Conservation (phyloP, 1,140 invertebrate genomes). For the Antheraea pernyi region DNA sequence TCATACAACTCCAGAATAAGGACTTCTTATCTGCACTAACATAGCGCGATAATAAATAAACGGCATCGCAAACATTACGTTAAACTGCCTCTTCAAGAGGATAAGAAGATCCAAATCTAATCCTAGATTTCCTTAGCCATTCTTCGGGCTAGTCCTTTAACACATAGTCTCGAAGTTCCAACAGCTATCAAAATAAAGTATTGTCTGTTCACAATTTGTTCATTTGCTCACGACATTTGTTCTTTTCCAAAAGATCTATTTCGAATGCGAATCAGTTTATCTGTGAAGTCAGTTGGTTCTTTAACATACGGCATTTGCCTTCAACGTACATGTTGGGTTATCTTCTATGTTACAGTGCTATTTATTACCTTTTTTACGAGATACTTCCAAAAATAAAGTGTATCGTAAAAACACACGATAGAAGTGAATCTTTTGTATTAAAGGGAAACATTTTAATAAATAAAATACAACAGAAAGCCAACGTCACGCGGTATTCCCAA, state of each 20-base stretch:
- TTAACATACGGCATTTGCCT: not conserved
- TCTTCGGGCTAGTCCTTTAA: constrained; percentile 34
- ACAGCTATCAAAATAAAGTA: constrained; percentile 49
- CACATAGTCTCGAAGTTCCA: constrained; percentile 35
- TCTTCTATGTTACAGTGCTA: too few species aligned
- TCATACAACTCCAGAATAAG: not conserved
- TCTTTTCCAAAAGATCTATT: constrained; percentile 69
- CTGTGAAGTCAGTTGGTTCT: constrained; percentile 36
- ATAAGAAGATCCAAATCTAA: constrained; percentile 23
- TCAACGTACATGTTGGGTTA: not conserved
- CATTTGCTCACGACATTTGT: constrained; percentile 67
- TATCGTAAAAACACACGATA: too few species aligned
- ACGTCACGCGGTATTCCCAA: too few species aligned
- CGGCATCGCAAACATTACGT: constrained; percentile 1
- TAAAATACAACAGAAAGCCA: too few species aligned
- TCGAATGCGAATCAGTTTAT: constrained; percentile 63
- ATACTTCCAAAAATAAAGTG: too few species aligned
- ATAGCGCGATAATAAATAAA: constrained; percentile 9
- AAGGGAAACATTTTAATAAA: too few species aligned
- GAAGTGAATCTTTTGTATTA: too few species aligned
- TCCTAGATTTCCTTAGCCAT: constrained; percentile 24
- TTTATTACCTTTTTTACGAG: too few species aligned
- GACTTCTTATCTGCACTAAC: not conserved
- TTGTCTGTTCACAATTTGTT: too few species aligned
- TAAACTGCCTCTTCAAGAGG: constrained; percentile 15